phyloP scores from a whole-genome alignment of 2,888 invertebrate genomes.

The Steinernema hermaphroditum region DNA sequence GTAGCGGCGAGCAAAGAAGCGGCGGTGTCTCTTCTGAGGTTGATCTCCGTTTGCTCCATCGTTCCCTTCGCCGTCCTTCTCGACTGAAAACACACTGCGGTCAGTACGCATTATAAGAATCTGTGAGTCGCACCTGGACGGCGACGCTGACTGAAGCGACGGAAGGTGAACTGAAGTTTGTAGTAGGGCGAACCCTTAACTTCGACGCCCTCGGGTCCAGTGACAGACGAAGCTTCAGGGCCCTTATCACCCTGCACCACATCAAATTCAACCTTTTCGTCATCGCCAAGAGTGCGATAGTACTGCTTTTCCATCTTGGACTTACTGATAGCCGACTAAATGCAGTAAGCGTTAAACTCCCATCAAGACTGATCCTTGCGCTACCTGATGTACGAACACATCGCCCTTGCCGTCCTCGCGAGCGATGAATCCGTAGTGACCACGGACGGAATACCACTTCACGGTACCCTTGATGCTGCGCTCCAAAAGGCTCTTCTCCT shows the following conservation, averaged over 20 bases:
- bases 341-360: neutral
- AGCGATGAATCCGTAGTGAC: constrained; percentile 95
- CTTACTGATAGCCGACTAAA: constrained; percentile 33
- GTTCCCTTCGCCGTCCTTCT: neutral
- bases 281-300: constrained; percentile 81
- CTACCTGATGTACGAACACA: constrained; percentile 90
- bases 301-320: constrained; percentile 78
- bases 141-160: neutral
- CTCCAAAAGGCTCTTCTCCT: constrained; percentile 33
- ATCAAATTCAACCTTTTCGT: constrained; percentile 46
- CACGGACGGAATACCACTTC: constrained; percentile 79
- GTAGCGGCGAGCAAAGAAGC: neutral
- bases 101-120: too few relatives aligned
- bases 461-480: constrained; percentile 70
- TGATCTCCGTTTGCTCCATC: neutral
- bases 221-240: constrained; percentile 86
- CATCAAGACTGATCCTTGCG: too few relatives aligned
- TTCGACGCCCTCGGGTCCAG: constrained; percentile 89
- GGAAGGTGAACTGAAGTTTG: neutral
- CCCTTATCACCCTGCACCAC: constrained; percentile 74
- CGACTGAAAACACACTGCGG: neutral
- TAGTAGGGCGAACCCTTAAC: constrained; percentile 75
- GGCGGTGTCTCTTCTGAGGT: neutral
- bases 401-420: constrained; percentile 98
- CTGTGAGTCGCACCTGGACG: too few relatives aligned